Evolutionary conservation across 2,113 vertebrate species (phyloP).

Genomic region (Gallinago paraguaiae): DNA sequence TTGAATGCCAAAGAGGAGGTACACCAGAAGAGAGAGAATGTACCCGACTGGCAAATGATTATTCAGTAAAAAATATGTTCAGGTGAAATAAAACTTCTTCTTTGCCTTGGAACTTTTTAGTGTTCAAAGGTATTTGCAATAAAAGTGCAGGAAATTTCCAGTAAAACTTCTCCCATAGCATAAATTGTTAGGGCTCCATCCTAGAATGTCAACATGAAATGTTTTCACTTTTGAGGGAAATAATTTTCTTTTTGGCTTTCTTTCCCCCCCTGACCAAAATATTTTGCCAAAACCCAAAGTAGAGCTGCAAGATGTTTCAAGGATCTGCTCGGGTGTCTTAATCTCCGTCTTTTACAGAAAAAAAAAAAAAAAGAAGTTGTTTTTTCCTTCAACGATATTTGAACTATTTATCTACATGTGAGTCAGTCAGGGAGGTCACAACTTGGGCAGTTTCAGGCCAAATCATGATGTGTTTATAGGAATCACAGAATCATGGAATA

Average conservation of each 20-base stretch:
- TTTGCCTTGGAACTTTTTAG: neutral
- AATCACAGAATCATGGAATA: neutral
- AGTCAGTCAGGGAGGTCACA: neutral
- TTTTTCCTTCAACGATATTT: neutral
- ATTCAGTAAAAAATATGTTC: neutral
- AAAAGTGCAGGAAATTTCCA: neutral
- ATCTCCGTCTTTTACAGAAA: neutral
- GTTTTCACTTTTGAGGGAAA: neutral
- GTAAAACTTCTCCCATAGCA: neutral
- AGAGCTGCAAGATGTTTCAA: neutral
- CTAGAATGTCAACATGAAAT: neutral
- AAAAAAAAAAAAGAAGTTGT: neutral
- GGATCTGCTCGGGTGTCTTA: neutral
- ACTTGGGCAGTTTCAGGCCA: neutral
- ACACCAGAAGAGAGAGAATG: neutral
- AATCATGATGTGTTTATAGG: neutral
- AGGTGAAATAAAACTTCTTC: neutral
- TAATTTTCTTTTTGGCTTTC: neutral
- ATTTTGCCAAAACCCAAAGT: neutral
- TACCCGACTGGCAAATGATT: neutral
- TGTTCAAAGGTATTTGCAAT: neutral
- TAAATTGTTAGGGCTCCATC: neutral
- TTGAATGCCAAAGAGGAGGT: neutral
- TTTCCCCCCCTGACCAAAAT: neutral
- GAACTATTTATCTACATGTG: neutral